These are phyloP conservation scores for Euplexia lucipara DNA, from an alignment of 2,888 invertebrate species.

Conservation along the genomic window DNA sequence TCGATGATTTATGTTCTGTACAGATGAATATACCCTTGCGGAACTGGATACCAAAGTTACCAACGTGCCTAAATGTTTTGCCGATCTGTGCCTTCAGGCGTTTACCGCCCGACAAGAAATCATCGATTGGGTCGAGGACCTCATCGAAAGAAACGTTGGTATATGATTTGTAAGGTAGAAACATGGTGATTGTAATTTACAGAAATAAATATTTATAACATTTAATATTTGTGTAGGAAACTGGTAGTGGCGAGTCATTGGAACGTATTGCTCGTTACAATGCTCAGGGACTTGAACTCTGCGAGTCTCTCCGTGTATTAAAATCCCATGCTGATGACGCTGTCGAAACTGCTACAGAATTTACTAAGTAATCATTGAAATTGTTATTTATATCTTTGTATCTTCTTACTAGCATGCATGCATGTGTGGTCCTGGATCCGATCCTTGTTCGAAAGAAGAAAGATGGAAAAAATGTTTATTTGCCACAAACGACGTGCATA, in stretches of 20 bases:
- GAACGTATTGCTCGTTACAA: slow-evolving; percentile 81
- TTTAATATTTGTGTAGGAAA: slow-evolving; percentile 29
- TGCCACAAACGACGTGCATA: no score
- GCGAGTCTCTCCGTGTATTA: slow-evolving; percentile 79
- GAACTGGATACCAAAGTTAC: slow-evolving; percentile 78
- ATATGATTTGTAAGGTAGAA: not conserved
- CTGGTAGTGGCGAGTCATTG: slow-evolving; percentile 71
- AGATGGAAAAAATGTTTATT: no score
- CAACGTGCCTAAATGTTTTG: slow-evolving; percentile 80
- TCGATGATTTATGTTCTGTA: slow-evolving; percentile 6
- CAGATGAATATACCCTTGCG: slow-evolving; percentile 79
- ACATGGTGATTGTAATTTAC: not conserved
- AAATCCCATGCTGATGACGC: slow-evolving; percentile 78
- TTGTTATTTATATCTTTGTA: not conserved
- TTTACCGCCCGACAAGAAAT: slow-evolving; percentile 85
- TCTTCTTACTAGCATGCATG: no score
- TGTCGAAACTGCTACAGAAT: slow-evolving; percentile 76
- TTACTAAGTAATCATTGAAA: slow-evolving; percentile 76
- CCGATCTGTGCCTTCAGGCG: slow-evolving; percentile 84
- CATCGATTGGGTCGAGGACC: slow-evolving; percentile 85
- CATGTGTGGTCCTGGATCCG: no score
- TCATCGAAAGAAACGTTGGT: slow-evolving; percentile 77
- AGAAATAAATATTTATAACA: not conserved
- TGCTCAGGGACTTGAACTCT: slow-evolving; percentile 80
- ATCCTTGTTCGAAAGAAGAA: no score